These are phyloP conservation scores for Diplazon laetatorius DNA, from an alignment of 2,888 invertebrate genomes.

Conservation along the genomic window DNA sequence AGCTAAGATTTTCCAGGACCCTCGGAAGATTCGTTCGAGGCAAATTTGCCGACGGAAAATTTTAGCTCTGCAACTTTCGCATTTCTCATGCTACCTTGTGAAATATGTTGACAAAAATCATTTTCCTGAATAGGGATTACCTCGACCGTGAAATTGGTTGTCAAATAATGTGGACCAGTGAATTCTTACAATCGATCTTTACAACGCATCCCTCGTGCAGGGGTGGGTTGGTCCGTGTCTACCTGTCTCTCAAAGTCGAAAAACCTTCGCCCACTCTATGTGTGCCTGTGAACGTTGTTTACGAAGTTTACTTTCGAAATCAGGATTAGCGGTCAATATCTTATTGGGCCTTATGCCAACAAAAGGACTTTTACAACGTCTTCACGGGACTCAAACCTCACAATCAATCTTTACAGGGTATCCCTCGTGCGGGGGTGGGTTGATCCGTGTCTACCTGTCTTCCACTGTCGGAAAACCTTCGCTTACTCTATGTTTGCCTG, in stretches of 20 bases:
- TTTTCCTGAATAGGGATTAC: slow-evolving; percentile 54
- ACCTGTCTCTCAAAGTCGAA: neutral
- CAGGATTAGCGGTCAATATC: slow-evolving; percentile 20
- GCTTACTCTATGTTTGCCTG: slow-evolving; percentile 54
- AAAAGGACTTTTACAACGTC: neutral
- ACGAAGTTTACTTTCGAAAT: slow-evolving; percentile 25
- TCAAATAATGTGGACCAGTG: neutral
- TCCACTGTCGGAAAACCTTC: neutral
- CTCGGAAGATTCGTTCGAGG: neutral
- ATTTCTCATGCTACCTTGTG: slow-evolving; percentile 48
- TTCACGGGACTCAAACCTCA: neutral
- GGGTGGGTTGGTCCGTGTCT: neutral
- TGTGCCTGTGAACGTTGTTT: neutral
- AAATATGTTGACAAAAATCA: slow-evolving; percentile 58
- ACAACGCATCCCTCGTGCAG: neutral
- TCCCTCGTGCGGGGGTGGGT: no score
- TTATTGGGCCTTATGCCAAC: neutral
- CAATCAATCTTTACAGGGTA: neutral
- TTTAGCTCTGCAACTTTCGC: slow-evolving; percentile 49
- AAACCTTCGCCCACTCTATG: slow-evolving; percentile 45
- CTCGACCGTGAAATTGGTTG: slow-evolving; percentile 42
- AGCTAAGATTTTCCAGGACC: neutral
- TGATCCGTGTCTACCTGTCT: no score
- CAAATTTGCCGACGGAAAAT: neutral
- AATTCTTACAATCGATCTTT: neutral